Conservation (phyloP, 2,113 vertebrate species). For the Takifugu bimaculatus region DNA sequence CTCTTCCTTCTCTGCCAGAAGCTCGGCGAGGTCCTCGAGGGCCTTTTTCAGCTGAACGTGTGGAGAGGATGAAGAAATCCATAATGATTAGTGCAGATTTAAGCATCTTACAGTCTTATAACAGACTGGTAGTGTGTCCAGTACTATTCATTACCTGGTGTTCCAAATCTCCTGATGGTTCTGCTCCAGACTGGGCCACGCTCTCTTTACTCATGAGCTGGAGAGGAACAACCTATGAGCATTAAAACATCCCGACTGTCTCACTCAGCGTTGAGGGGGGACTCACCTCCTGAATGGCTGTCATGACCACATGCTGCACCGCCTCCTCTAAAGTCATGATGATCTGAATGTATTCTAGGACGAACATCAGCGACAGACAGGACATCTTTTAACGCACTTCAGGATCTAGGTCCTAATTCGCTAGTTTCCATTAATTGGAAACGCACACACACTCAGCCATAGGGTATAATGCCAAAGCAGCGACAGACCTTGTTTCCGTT, state of each 20-base stretch:
- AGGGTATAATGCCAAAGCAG: background rate
- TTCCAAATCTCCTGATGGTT: slow-evolving; percentile 82
- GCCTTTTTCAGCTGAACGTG: slow-evolving; percentile 83
- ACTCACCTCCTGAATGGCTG: slow-evolving; percentile 95
- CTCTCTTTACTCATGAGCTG: slow-evolving; percentile 92
- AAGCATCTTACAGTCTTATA: too few species aligned
- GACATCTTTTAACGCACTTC: background rate
- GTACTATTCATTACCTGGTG: slow-evolving; percentile 79
- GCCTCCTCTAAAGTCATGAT: slow-evolving; percentile 98
- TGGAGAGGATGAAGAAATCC: background rate
- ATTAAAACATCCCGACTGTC: background rate
- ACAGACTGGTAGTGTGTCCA: background rate
- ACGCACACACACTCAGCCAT: background rate
- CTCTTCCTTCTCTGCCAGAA: slow-evolving; percentile 85
- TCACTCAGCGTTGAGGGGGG: background rate
- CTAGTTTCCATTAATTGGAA: too few species aligned
- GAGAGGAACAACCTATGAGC: slow-evolving; percentile 34
- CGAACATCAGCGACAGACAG: slow-evolving; percentile 9
- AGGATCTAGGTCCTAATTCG: background rate
- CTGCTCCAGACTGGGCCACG: slow-evolving; percentile 67
- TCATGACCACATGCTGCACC: slow-evolving; percentile 97
- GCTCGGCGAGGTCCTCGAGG: slow-evolving; percentile 82
- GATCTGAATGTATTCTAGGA: slow-evolving; percentile 90
- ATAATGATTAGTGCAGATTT: too few species aligned
- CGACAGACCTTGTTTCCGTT: slow-evolving; percentile 87